Percentiles rank a stretch among this genome's conserved stretches.
These are phyloP conservation scores for Graptemys geographica DNA, from an alignment of 2,797 vertebrate species.

Conservation along the genomic window DNA sequence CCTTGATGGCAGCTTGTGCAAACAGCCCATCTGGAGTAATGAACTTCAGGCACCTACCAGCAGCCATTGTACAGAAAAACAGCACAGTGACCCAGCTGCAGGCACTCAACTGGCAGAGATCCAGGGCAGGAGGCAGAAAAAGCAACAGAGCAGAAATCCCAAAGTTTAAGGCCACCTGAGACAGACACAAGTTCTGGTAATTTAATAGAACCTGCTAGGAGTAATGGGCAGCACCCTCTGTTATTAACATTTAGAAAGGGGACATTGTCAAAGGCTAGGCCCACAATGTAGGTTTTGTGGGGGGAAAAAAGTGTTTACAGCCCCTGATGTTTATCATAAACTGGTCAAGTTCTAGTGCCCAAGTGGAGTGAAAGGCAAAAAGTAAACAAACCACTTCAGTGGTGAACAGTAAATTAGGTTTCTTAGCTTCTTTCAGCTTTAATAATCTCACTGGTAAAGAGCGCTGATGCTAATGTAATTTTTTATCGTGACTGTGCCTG, in stretches of 20 bases:
- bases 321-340: background rate
- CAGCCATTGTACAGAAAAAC: accelerated
- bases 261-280: background rate
- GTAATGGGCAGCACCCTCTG: background rate
- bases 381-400: background rate
- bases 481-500: background rate
- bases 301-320: background rate
- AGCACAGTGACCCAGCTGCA: accelerated
- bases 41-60: background rate
- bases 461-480: background rate
- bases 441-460: background rate
- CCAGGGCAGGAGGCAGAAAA: background rate
- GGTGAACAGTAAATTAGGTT: background rate
- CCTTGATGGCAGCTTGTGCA: background rate
- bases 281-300: background rate
- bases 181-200: background rate
- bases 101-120: accelerated
- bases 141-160: background rate
- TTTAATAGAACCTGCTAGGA: background rate
- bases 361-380: background rate
- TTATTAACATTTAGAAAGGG: background rate
- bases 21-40: background rate
- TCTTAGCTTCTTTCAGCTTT: background rate
- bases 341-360: background rate
- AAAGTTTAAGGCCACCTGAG: background rate